phyloP scores from a whole-genome alignment of 2,888 invertebrate species.

The Diploptera punctata region DNA sequence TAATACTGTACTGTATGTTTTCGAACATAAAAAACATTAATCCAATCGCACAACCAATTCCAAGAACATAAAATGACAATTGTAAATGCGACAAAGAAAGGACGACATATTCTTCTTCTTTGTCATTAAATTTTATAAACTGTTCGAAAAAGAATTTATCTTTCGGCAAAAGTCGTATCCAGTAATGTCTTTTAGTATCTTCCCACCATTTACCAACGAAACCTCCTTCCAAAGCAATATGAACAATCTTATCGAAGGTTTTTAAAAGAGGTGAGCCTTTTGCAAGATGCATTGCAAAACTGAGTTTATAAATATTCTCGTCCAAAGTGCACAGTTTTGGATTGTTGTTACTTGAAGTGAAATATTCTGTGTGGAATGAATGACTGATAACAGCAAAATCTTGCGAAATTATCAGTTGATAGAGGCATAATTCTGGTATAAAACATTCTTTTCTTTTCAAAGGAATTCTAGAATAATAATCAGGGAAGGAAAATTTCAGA shows the following conservation, averaged over 20 bases:
- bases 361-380: background rate
- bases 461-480: background rate
- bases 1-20: no score
- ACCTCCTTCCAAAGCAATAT: background rate
- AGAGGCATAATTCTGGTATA: background rate
- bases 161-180: background rate
- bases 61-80: background rate
- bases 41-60: background rate
- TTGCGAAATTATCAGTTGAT: background rate
- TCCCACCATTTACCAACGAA: constrained; percentile 20
- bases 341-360: background rate
- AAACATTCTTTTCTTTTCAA: background rate
- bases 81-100: background rate
- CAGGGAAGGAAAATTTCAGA: background rate
- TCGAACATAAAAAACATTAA: background rate
- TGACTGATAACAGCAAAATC: constrained; percentile 1
- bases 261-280: background rate
- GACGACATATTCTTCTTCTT: background rate
- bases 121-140: background rate
- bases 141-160: background rate
- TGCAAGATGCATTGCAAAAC: constrained; percentile 16
- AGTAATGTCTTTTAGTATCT: background rate
- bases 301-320: background rate
- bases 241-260: background rate
- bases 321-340: background rate